Evolutionary conservation across 64 coral and sea anemone genomes (phyloP).

Genomic region (Stichodactyla mertensii): DNA sequence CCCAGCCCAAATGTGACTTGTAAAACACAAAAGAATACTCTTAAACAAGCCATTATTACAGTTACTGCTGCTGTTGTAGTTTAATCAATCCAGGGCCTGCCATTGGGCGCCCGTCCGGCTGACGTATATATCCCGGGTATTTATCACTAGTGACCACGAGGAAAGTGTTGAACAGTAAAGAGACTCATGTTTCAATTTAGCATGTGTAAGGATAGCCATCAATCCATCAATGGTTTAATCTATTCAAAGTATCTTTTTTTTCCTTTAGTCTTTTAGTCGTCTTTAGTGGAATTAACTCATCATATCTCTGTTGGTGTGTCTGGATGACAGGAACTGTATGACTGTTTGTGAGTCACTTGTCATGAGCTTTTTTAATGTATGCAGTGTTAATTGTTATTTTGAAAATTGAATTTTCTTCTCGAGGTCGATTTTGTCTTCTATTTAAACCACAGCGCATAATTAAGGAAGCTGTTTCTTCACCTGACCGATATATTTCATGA

Average conservation of each 20-base stretch:
- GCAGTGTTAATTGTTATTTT: conserved; percentile 2
- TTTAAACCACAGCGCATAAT: no score
- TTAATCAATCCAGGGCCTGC: not conserved
- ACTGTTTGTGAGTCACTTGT: not conserved
- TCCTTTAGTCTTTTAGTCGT: not conserved
- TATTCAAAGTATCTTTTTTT: conserved; percentile 1
- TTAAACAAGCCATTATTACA: not conserved
- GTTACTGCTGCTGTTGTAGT: not conserved
- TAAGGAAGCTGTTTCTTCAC: no score
- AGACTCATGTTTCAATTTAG: not conserved
- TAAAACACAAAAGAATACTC: not conserved
- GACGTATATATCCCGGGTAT: not conserved
- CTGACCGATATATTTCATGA: not conserved
- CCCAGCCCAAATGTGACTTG: not conserved
- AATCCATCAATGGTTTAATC: not conserved
- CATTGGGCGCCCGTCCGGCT: conserved; percentile 1
- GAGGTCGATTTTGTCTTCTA: not conserved
- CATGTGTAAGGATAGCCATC: conserved; percentile 9
- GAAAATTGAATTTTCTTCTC: not conserved
- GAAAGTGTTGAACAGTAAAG: conserved; percentile 6
- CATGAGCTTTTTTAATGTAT: conserved; percentile 1
- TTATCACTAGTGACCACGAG: not conserved
- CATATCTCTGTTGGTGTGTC: not conserved
- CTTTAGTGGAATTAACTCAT: conserved; percentile 9
- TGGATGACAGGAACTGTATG: not conserved